Conservation (phyloP, 2,113 vertebrate genomes). For the Strix uralensis region DNA sequence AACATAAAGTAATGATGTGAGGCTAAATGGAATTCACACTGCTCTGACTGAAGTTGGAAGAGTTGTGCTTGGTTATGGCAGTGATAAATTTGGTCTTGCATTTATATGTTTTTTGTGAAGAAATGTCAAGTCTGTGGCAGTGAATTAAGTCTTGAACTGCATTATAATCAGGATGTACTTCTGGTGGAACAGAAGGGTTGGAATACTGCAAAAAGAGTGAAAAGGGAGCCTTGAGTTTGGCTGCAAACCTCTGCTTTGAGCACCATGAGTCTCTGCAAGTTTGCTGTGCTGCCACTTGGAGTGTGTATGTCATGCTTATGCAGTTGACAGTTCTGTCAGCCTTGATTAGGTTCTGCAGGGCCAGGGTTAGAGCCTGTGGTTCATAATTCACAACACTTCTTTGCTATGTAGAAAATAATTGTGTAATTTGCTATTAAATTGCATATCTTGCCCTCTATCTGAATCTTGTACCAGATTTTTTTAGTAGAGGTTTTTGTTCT, state of each 20-base stretch:
- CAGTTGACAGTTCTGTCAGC: background rate
- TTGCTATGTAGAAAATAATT: background rate
- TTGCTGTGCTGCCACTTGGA: background rate
- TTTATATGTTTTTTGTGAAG: background rate
- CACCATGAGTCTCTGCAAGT: background rate
- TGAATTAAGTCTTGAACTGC: background rate
- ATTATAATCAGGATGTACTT: background rate
- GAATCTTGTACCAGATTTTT: background rate
- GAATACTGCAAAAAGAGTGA: background rate
- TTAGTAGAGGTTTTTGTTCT: background rate
- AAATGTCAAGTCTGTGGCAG: background rate
- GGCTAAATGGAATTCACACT: background rate
- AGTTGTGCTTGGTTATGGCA: background rate
- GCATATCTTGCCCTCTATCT: background rate
- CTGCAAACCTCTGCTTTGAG: background rate
- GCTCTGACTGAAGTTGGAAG: background rate
- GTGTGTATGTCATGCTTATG: rapidly evolving
- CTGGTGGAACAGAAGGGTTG: background rate
- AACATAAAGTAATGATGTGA: background rate
- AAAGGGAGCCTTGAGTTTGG: background rate
- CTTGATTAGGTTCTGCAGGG: background rate
- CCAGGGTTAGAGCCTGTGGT: background rate
- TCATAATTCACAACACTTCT: background rate
- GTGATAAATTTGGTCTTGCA: background rate
- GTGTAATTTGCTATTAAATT: background rate